These are phyloP conservation scores for Graphium colonna DNA, from an alignment of 2,888 invertebrate genomes.

Conservation along the genomic window DNA sequence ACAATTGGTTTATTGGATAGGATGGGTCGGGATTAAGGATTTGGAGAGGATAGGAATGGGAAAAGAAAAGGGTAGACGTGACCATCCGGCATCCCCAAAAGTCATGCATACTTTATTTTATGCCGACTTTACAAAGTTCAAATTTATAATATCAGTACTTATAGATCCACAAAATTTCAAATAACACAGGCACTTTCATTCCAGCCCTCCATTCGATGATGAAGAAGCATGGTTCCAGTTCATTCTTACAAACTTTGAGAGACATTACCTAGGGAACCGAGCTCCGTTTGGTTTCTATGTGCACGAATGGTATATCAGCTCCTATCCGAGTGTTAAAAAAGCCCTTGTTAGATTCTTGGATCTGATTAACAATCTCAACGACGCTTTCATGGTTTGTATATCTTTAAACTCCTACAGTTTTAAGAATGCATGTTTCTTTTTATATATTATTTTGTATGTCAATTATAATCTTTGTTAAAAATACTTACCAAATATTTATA, in stretches of 20 bases:
- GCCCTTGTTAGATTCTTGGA: constrained; percentile 80
- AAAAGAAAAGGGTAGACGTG: no score
- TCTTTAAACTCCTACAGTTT: no score
- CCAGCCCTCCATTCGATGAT: constrained; percentile 48
- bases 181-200: no score
- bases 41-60: no score
- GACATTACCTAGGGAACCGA: constrained; percentile 81
- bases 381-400: constrained; percentile 79
- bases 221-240: constrained; percentile 76
- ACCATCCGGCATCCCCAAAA: no score
- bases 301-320: constrained; percentile 81
- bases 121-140: no score
- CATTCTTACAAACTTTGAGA: constrained; percentile 82
- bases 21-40: no score
- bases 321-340: constrained; percentile 59
- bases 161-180: background rate
- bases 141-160: background rate
- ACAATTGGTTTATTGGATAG: no score
- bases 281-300: constrained; percentile 85
- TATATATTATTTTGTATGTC: background rate
- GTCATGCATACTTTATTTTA: no score
- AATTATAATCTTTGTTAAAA: no score
- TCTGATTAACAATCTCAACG: constrained; percentile 69
- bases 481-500: no score
- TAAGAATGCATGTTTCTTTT: no score